Base-by-base conservation (phyloP, 2,113 vertebrate genomes). In the Petrocephalus microphthalmus region DNA sequence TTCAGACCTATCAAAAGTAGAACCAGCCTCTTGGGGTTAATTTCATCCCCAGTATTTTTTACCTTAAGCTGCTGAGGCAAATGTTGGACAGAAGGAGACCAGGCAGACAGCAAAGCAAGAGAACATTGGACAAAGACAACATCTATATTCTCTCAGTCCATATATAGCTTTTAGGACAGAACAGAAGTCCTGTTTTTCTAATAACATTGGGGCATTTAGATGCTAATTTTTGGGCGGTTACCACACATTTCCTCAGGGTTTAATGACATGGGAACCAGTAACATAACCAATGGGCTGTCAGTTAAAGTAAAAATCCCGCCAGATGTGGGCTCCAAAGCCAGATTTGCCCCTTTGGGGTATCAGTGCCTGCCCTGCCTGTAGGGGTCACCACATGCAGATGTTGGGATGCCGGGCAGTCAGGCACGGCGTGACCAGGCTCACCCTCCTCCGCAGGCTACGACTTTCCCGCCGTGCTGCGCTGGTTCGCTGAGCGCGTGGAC, bases 401-500 rank as follows among this genome's bases (percentile, higher is more conserved):
- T 51, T 22, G 22, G 81, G 7, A 87, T 67, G 60, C 67, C 13
- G 15, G 29, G 53, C 29, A 29, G 47, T 29, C 60, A 29, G 13
- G 15, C 67, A 7, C 49, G 1, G n/a, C 7, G 4, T 54, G 7
- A 87, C n/a, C 22, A 11, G 11, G 84, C 45, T 33, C 52, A 22
- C 51, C 10, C 78, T 17, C 33, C 84, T 13, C 33, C 87, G 3
- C 92, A 98, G 98, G 98, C 88, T 99, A 98, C 0, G 97, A 98
- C 94, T 98, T 98, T 90, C 96, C 97, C 0, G 96, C 97, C 0
- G 98, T 99, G 88, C 94, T 98, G 92, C 97, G 96, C 88, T 99
- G 98, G 97, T 98, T 98, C 42, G 97, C 97, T 0, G 97, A 99
- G 91, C 97, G 98, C 0, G 98, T 98, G 42, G 98, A 98, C 91